A percentile compares a stretch with the other conserved stretches of the same genome.
Evolutionary conservation across 2,113 vertebrate species (phyloP).

Genomic region (Myrmophylax atrothorax): DNA sequence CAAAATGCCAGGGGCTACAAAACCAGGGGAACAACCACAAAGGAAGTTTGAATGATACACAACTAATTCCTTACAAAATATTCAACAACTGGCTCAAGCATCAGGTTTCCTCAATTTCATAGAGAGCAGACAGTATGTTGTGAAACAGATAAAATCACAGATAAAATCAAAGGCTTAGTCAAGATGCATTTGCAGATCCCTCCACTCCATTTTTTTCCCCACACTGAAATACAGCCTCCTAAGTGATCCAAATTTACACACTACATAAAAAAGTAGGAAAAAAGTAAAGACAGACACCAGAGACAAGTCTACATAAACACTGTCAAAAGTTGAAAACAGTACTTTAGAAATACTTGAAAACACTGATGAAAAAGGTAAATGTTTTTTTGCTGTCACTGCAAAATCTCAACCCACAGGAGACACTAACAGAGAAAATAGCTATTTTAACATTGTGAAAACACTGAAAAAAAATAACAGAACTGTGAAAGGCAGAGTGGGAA

Average conservation of each 20-base stretch:
- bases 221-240: background rate
- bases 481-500: background rate
- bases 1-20: background rate
- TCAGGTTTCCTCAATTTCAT: background rate
- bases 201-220: background rate
- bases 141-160: background rate
- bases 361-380: background rate
- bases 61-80: background rate
- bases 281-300: background rate
- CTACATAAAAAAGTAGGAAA: background rate
- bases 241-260: background rate
- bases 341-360: background rate
- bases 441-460: background rate
- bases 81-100: background rate
- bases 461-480: background rate
- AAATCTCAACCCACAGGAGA: rapidly evolving
- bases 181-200: background rate
- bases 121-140: background rate
- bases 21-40: background rate
- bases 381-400: background rate
- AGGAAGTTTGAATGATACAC: background rate
- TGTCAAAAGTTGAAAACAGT: background rate
- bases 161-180: background rate
- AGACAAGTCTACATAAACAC: background rate
- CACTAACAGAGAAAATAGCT: background rate